Evolutionary conservation across 1,140 invertebrate genomes (phyloP).

Genomic region (Panagrolaimus sp.): DNA sequence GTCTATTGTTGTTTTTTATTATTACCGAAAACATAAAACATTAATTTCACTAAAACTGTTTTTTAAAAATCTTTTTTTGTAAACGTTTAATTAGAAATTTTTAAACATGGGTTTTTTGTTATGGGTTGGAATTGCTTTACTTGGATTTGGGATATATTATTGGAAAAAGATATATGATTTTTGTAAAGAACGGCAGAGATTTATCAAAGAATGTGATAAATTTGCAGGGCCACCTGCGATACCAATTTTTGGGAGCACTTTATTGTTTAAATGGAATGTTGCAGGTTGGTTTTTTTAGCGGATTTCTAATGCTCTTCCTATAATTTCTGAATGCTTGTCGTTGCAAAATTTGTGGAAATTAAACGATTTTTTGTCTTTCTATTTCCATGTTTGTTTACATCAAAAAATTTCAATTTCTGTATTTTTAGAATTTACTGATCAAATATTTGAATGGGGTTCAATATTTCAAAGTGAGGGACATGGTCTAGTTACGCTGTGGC

Average conservation of each 20-base stretch:
- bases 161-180: constrained; percentile 3
- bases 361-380: too few species aligned
- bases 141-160: background rate
- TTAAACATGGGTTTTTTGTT: background rate
- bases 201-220: background rate
- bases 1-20: too few species aligned
- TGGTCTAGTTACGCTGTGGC: constrained; percentile 19
- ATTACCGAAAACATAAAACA: too few species aligned
- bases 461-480: constrained; percentile 15
- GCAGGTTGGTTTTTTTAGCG: constrained; percentile 16
- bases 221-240: background rate
- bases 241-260: constrained; percentile 23
- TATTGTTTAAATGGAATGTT: constrained; percentile 31
- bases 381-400: background rate
- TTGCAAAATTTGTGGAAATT: too few species aligned
- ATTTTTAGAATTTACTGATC: constrained; percentile 19
- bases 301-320: too few species aligned
- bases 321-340: too few species aligned
- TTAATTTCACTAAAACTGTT: too few species aligned
- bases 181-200: background rate
- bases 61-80: too few species aligned
- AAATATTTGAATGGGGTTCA: constrained; percentile 6
- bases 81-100: too few species aligned
- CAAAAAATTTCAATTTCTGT: constrained; percentile 11
- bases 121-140: background rate